Evolutionary conservation across 2,797 vertebrate genomes (phyloP), one percentile per base, ranked within the genome.

Genomic region (Ispidina lecontei): DNA sequence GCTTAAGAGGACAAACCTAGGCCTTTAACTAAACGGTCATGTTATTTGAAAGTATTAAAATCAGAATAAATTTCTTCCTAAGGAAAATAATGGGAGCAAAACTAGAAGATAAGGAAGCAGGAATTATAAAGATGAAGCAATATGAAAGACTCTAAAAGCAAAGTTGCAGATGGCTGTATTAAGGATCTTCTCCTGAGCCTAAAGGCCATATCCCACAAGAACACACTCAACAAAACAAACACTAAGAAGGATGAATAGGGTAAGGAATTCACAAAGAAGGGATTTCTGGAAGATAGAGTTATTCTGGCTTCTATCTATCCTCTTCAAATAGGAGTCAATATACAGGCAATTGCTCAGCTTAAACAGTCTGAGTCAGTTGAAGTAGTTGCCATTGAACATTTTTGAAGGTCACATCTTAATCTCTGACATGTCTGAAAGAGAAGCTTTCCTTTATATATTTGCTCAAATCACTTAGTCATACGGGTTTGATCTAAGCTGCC

Each of bases 401-500:
- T 84, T 87, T 82, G 74, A 84, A 93, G 41, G 83, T 90, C 84
- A 82, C 0, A 0, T 79, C 71, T 73, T 86, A 76, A 89, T 71
- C 62, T 84, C 74, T 67, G 47, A 39, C 0, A 0, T 54, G 29
- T 33, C 43, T 84, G 64, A 87, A 90, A 76, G 26, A 84, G 46
- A 63, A 49, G 58, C 26, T 93, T 90, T 84, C 68, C 62, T 82
- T 79, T 83, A 71, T 39, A 8, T 79, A 58, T 89, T 82, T 92
- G 71, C 54, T 96, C 64, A 82, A 81, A 82, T 87, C 86, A 63
- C 28, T 82, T 72, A 67, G 33, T 65, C 52, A 20, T 49, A 60
- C 0, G 0, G 10, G 63, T 70, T 75, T 93, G 56, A 47, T 71
- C 68, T 73, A 60, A 84, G 58, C 22, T 83, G 65, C 62, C 26